Evolutionary conservation across 2,113 vertebrate genomes (phyloP).

Genomic region (Petroica traversi): DNA sequence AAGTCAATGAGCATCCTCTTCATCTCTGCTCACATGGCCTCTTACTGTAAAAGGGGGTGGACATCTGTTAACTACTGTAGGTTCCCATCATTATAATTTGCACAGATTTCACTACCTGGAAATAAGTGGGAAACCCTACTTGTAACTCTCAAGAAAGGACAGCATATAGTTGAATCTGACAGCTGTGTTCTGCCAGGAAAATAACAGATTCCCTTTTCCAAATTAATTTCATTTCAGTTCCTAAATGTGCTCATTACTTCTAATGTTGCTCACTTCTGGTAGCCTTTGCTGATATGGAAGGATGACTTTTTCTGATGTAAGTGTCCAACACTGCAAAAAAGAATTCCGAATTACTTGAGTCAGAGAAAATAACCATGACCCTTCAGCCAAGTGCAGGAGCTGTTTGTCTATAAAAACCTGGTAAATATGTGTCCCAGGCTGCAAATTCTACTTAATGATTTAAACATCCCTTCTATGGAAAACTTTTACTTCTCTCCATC

Average conservation of each 20-base stretch:
- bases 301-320: not conserved
- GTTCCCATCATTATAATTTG: not conserved
- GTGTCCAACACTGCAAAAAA: not conserved
- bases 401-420: not conserved
- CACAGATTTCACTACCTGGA: not conserved
- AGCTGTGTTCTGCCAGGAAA: not conserved
- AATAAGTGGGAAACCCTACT: not conserved
- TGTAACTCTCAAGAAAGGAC: not conserved
- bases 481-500: not conserved
- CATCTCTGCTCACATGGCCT: not conserved
- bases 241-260: not conserved
- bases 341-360: not conserved
- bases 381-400: not conserved
- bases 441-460: not conserved
- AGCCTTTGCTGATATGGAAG: not conserved
- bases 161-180: not conserved
- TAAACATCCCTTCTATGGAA: not conserved
- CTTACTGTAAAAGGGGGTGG: not conserved
- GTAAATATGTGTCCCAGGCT: not conserved
- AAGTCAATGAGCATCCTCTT: not conserved
- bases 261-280: not conserved
- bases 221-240: not conserved
- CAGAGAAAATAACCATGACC: not conserved
- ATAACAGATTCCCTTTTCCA: not conserved
- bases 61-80: not conserved